Evolutionary conservation across 92 coral and sea anemone genomes (phyloP).

Genomic region (Porites divaricata): DNA sequence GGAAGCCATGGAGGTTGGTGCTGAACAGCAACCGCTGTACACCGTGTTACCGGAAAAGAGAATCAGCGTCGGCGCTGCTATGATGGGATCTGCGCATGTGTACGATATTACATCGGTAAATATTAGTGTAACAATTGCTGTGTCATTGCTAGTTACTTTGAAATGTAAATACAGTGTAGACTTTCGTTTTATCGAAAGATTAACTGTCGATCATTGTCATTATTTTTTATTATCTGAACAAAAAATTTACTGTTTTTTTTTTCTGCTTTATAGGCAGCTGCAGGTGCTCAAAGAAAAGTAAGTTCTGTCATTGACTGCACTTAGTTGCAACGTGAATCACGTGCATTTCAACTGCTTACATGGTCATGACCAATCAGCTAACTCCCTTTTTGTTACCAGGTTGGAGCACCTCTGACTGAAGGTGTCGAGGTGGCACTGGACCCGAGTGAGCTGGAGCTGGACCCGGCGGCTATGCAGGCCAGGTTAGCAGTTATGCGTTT

Average conservation of each 20-base stretch:
- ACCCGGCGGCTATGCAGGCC: conserved; percentile 99
- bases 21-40: conserved; percentile 91
- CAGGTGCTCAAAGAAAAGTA: conserved; percentile 55
- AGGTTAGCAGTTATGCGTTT: conserved; percentile 59
- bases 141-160: neutral
- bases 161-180: neutral
- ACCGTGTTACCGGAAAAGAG: conserved; percentile 97
- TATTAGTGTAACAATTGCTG: neutral
- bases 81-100: conserved; percentile 99
- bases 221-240: neutral
- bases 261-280: conserved; percentile 47
- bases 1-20: conserved; percentile 96
- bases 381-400: conserved; percentile 50
- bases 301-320: neutral
- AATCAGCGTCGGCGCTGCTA: conserved; percentile 88
- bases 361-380: neutral
- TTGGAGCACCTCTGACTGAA: conserved; percentile 84
- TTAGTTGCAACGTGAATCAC: neutral
- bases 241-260: neutral
- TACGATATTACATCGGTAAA: conserved; percentile 91
- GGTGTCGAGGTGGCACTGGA: conserved; percentile 98
- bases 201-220: no score
- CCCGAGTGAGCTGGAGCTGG: conserved; percentile 98
- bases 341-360: neutral
- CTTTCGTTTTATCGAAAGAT: no score